Percentiles rank a stretch among this genome's conserved stretches.
Evolutionary conservation across 37 sponge, comb jelly and placozoan species (phyloP).

Genomic region (Corticium candelabrum): DNA sequence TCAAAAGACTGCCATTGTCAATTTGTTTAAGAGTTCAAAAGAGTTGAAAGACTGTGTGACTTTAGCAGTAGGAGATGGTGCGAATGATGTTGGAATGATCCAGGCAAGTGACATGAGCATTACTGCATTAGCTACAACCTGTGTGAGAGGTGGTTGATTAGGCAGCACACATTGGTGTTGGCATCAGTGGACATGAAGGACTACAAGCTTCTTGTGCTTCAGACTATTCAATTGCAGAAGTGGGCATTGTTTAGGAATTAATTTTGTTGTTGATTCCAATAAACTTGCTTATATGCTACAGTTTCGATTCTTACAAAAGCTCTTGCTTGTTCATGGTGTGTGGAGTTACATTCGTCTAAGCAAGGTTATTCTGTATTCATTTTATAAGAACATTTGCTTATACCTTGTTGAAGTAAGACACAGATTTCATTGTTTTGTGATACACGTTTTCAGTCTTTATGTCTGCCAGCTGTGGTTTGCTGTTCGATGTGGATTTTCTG

Average conservation of each 20-base stretch:
- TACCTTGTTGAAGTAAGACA: constrained; percentile 56
- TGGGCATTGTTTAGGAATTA: background rate
- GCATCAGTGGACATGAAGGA: constrained; percentile 80
- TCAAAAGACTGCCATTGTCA: constrained; percentile 66
- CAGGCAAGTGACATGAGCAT: constrained; percentile 26
- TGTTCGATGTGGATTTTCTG: constrained; percentile 65
- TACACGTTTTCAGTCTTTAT: background rate
- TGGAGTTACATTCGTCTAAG: constrained; percentile 70
- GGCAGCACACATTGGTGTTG: constrained; percentile 80
- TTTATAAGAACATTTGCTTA: constrained; percentile 79
- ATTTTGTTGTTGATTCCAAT: background rate
- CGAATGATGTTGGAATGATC: constrained; percentile 86
- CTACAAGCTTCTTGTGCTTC: constrained; percentile 74
- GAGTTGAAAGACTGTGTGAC: constrained; percentile 68
- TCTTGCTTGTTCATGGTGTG: constrained; percentile 78
- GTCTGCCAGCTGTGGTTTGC: constrained; percentile 74
- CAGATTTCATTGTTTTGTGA: background rate
- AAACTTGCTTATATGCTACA: background rate
- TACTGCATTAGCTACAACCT: background rate
- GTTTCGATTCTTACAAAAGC: constrained; percentile 65
- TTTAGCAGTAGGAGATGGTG: constrained; percentile 80
- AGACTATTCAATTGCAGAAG: constrained; percentile 74
- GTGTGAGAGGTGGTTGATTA: constrained; percentile 6
- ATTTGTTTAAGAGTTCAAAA: constrained; percentile 34
- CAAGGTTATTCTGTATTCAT: constrained; percentile 63